phyloP scores from a whole-genome alignment of 2,113 vertebrate species.

The Clupea harengus region DNA sequence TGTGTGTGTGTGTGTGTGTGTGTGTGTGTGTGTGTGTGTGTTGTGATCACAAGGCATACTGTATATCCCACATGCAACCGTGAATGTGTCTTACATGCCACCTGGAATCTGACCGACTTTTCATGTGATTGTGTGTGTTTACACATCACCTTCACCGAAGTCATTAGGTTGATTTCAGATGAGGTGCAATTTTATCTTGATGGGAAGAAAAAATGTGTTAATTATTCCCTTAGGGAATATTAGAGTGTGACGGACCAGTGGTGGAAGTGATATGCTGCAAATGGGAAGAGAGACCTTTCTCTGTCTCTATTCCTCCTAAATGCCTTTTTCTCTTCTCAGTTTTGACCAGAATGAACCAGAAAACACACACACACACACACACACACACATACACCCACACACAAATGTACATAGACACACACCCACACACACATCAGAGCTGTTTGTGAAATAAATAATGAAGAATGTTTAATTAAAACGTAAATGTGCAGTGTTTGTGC shows the following conservation, averaged over 20 bases:
- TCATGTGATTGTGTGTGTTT: neutral
- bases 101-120: neutral
- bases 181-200: conserved; percentile 33
- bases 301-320: neutral
- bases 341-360: neutral
- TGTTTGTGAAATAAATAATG: conserved; percentile 47
- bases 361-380: neutral
- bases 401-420: neutral
- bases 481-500: conserved; percentile 49
- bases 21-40: neutral
- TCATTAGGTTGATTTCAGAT: neutral
- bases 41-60: neutral
- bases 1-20: neutral
- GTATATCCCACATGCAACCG: neutral
- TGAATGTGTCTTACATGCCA: neutral
- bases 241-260: conserved; percentile 27
- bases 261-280: conserved; percentile 29
- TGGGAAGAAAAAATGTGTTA: conserved; percentile 50
- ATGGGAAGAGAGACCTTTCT: conserved; percentile 33
- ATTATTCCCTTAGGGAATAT: conserved; percentile 48
- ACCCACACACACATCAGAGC: neutral
- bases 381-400: neutral
- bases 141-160: neutral
- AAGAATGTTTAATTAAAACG: conserved; percentile 53
- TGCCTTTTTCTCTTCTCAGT: neutral